These are phyloP conservation scores for Monopterus albus DNA, from an alignment of 2,113 vertebrate genomes.

Conservation along the genomic window DNA sequence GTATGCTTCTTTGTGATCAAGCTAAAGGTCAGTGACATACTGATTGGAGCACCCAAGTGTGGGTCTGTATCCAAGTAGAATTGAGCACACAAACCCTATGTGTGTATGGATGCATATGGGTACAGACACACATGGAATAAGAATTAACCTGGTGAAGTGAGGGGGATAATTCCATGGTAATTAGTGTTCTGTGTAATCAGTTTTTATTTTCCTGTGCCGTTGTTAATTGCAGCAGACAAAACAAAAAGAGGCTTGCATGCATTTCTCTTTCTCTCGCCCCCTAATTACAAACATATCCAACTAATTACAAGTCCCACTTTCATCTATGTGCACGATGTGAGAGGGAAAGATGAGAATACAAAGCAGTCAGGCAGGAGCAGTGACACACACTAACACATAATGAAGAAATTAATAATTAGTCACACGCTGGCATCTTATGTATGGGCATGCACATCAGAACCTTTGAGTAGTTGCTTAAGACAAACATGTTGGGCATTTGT, in stretches of 20 bases:
- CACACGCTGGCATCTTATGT: slow-evolving; percentile 44
- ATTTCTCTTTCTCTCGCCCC: slow-evolving; percentile 65
- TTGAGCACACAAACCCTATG: slow-evolving; percentile 7
- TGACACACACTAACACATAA: slow-evolving; percentile 64
- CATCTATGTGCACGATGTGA: slow-evolving; percentile 56
- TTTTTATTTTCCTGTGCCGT: slow-evolving; percentile 76
- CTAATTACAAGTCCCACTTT: slow-evolving; percentile 81
- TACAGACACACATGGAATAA: slow-evolving; percentile 31
- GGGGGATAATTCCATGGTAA: slow-evolving; percentile 78
- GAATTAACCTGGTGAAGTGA: slow-evolving; percentile 77
- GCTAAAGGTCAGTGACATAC: slow-evolving; percentile 28
- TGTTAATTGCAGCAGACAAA: slow-evolving; percentile 73
- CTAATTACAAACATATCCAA: slow-evolving; percentile 85
- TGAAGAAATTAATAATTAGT: slow-evolving; percentile 66
- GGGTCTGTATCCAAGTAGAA: slow-evolving; percentile 7
- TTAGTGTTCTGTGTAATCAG: slow-evolving; percentile 81
- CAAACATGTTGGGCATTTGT: slow-evolving; percentile 30
- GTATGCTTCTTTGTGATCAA: slow-evolving; percentile 16
- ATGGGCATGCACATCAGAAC: slow-evolving; percentile 18
- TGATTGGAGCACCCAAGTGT: slow-evolving; percentile 16
- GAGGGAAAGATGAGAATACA: slow-evolving; percentile 57
- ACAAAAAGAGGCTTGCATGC: slow-evolving; percentile 74
- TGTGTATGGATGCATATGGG: neutral
- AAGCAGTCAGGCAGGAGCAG: slow-evolving; percentile 54
- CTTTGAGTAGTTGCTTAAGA: slow-evolving; percentile 20